Base-by-base conservation (phyloP, 2,113 vertebrate genomes). In the Mustela lutreola region DNA sequence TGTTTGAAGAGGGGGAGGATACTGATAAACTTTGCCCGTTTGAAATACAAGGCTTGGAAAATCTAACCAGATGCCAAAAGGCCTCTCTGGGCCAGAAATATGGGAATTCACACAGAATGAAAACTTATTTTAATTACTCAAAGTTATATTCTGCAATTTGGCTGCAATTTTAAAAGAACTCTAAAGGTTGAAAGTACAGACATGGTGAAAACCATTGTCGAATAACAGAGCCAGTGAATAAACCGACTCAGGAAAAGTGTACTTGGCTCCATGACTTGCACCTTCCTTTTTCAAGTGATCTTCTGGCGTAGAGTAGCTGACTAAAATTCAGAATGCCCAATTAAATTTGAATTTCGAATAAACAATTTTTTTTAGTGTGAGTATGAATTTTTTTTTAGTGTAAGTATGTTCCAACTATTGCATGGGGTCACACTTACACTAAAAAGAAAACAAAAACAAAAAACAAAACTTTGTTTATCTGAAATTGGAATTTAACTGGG, bases 51-150 rank as follows among this genome's bases (percentile, higher is more conserved):
- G 8, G 2, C 11, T 19, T 48, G 53, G n/a, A 76, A 88, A 75
- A 71, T 78, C 15, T 53, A 91, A 24, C 15, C 50, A 95, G 71
- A 88, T 82, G 36, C 36, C 58, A n/a, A 95, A 63, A 88, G 62
- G 1, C 5, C 65, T 86, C 39, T 2, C 3, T 50, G n/a, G 31
- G 33, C 58, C 42, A 86, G 94, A 92, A 94, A 26, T 33, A 42
- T 14, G 39, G 26, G 31, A 78, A 63, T 87, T 16, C 5, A 60
- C 4, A 71, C 2, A 89, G 18, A 56, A 96, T 88, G 92, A 76
- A 91, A 73, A n/a, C 31, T 65, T 67, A 63, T 14, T 70, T 73
- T 79, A 96, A 85, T 83, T 97, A 21, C 31, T 80, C n/a, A 63
- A 84, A 81, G 21, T 4, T 73, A 62, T 36, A 36, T 81, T 31